Conservation (phyloP, 2,797 vertebrate species). For the Carduelis carduelis region DNA sequence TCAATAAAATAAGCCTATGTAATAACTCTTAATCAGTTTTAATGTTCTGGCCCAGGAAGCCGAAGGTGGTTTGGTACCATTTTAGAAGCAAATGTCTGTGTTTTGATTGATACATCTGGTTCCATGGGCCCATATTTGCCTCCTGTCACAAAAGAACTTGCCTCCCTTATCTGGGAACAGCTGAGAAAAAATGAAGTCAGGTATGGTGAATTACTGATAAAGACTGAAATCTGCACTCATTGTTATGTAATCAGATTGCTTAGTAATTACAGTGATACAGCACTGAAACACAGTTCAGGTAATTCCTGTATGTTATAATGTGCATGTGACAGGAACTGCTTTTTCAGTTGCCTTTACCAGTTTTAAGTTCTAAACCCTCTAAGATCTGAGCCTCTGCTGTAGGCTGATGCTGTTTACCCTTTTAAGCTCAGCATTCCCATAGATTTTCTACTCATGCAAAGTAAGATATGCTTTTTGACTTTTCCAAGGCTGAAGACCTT, state of each 20-base stretch:
- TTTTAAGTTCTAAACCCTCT: neutral
- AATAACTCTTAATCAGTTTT: neutral
- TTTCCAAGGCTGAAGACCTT: neutral
- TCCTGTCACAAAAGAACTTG: slow-evolving; percentile 70
- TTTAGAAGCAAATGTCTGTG: slow-evolving; percentile 78
- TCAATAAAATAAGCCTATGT: neutral
- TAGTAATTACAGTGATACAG: neutral
- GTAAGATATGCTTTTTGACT: neutral
- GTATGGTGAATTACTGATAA: slow-evolving; percentile 45
- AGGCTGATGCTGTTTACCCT: neutral
- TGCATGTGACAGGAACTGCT: neutral
- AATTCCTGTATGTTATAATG: neutral
- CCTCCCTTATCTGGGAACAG: slow-evolving; percentile 84
- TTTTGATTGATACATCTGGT: slow-evolving; percentile 82
- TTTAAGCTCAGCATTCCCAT: neutral
- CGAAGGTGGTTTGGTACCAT: slow-evolving; percentile 78
- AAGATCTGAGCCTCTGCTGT: neutral
- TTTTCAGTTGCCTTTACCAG: neutral
- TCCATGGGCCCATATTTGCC: slow-evolving; percentile 76
- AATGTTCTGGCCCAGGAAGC: slow-evolving; percentile 72
- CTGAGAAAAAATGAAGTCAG: slow-evolving; percentile 69
- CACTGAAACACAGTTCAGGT: neutral
- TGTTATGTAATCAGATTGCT: neutral
- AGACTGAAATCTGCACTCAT: neutral
- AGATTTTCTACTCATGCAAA: neutral